These are phyloP conservation scores for Hylyphantes graminicola DNA, from an alignment of 1,140 invertebrate species.

Conservation along the genomic window DNA sequence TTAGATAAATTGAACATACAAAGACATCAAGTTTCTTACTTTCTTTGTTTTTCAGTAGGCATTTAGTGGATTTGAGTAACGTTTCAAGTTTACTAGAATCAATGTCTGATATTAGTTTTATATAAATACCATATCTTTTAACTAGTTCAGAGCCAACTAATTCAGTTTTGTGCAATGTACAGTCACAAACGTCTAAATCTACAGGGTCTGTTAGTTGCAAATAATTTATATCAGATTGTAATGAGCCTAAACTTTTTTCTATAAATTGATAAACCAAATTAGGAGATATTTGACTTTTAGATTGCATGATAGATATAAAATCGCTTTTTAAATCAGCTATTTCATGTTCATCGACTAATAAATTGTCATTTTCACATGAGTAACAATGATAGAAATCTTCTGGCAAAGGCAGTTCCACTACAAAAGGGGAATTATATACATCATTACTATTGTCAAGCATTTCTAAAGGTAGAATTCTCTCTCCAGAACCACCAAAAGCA, in stretches of 20 bases:
- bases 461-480: constrained; percentile 28
- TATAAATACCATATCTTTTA: constrained; percentile 24
- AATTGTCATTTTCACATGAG: not conserved
- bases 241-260: not conserved
- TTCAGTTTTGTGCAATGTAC: constrained; percentile 17
- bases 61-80: constrained; percentile 32
- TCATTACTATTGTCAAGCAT: not conserved
- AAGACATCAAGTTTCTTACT: constrained; percentile 39
- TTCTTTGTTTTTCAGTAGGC: not conserved
- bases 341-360: not conserved
- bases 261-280: constrained; percentile 3
- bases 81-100: constrained; percentile 5
- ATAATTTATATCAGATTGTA: not conserved
- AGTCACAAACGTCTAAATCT: not conserved
- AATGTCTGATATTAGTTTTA: constrained; percentile 3
- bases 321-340: not conserved
- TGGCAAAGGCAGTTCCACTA: not conserved
- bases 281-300: not conserved
- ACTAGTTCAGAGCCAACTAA: constrained; percentile 10
- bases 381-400: not conserved
- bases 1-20: constrained; percentile 25
- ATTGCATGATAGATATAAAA: not conserved
- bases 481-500: constrained; percentile 19
- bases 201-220: not conserved
- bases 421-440: constrained; percentile 31